Evolutionary conservation across 2,888 invertebrate genomes (phyloP).

Genomic region (Digitonthophagus gazella): DNA sequence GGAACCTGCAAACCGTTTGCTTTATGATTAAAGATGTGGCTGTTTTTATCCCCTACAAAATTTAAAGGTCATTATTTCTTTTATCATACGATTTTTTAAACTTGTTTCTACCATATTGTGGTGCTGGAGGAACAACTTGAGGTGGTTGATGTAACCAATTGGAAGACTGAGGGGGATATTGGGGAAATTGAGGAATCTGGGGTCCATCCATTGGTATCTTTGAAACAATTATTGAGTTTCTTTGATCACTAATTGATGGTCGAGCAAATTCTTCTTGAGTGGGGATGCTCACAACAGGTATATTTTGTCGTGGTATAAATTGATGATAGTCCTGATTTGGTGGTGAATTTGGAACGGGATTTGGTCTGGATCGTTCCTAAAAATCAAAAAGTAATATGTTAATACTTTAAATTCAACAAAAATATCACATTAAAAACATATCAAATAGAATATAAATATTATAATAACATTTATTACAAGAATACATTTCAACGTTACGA

Average conservation of each 20-base stretch:
- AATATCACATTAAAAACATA: no score
- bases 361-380: constrained; percentile 7
- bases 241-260: constrained; percentile 35
- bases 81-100: constrained; percentile 3
- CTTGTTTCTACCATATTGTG: constrained; percentile 36
- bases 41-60: constrained; percentile 50
- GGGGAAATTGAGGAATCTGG: constrained; percentile 36
- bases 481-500: no score
- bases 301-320: constrained; percentile 21
- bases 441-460: no score
- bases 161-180: constrained; percentile 29
- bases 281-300: constrained; percentile 5
- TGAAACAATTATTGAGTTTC: constrained; percentile 27
- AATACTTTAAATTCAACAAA: no score
- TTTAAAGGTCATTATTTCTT: not conserved
- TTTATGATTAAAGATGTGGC: constrained; percentile 73
- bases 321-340: constrained; percentile 20
- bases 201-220: constrained; percentile 30
- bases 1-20: constrained; percentile 60
- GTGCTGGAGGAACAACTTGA: constrained; percentile 41
- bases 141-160: constrained; percentile 44
- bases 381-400: not conserved
- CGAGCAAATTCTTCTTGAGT: constrained; percentile 39
- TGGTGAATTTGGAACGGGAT: not conserved
- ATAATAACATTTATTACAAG: no score